Percentiles rank a stretch among this genome's conserved stretches.
phyloP scores from a whole-genome alignment of 2,113 vertebrate genomes.

The Gyps fulvus region DNA sequence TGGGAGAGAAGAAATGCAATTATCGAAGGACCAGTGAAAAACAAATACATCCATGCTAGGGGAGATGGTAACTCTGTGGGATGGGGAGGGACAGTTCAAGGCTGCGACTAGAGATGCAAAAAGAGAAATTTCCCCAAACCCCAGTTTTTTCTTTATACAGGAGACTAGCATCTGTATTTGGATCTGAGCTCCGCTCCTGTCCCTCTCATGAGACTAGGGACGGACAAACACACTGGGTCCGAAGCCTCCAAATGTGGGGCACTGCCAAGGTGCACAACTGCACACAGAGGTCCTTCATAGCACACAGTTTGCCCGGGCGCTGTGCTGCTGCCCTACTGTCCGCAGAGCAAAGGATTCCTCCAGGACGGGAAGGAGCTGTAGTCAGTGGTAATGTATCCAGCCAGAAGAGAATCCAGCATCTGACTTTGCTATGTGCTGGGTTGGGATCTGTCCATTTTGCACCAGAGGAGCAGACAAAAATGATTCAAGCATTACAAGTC shows the following conservation, averaged over 20 bases:
- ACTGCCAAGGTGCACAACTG: not conserved
- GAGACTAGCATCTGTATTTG: not conserved
- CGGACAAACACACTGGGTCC: not conserved
- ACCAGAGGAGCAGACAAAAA: not conserved
- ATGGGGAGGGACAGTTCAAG: not conserved
- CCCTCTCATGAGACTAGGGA: not conserved
- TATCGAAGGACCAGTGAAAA: not conserved
- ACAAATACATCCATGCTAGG: rapidly evolving
- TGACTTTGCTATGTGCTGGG: not conserved
- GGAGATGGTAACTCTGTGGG: not conserved
- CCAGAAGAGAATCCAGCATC: not conserved
- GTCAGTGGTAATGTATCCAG: not conserved
- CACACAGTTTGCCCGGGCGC: rapidly evolving
- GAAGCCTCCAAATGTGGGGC: not conserved
- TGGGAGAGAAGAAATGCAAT: not conserved
- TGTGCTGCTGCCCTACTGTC: not conserved
- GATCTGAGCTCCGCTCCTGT: not conserved
- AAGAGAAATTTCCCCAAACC: not conserved
- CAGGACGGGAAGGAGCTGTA: not conserved
- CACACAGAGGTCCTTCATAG: not conserved
- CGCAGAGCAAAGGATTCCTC: not conserved
- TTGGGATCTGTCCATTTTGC: not conserved
- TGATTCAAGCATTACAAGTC: not conserved
- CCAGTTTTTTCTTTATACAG: not conserved
- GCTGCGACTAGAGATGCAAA: not conserved